A percentile compares a stretch with the other conserved stretches of the same genome.
Conservation (phyloP, 2,113 vertebrate species). For the Uria aalge region DNA sequence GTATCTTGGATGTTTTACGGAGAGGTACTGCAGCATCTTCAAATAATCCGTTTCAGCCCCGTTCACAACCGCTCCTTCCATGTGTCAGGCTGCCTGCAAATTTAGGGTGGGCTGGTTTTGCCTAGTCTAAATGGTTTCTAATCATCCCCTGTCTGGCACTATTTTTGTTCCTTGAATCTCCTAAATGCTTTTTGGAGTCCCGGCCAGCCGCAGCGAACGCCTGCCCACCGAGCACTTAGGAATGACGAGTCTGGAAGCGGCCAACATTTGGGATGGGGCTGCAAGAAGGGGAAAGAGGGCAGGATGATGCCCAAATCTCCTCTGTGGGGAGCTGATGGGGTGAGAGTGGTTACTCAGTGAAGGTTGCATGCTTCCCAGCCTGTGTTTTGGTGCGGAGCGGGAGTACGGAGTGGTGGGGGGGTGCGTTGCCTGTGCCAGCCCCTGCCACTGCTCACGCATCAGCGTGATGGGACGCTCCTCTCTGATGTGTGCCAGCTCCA, state of each 20-base stretch:
- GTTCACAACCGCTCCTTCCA: neutral
- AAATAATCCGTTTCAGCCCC: neutral
- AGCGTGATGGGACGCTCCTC: accelerated
- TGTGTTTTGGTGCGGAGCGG: neutral
- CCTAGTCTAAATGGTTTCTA: neutral
- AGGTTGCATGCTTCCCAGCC: neutral
- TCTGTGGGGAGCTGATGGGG: neutral
- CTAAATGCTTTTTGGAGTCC: neutral
- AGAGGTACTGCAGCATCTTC: neutral
- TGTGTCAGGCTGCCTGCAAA: neutral
- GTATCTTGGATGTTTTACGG: accelerated
- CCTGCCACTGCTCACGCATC: neutral
- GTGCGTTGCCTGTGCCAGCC: neutral
- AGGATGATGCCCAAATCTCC: neutral
- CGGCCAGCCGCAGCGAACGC: accelerated
- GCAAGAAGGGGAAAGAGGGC: neutral
- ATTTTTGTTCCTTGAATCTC: neutral
- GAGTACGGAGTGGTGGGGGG: no score
- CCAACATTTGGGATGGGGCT: neutral
- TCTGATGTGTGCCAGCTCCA: accelerated
- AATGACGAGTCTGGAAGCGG: neutral
- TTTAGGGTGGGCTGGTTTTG: neutral
- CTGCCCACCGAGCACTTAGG: neutral
- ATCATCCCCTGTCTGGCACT: neutral
- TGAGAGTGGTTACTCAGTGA: accelerated